Evolutionary conservation across 2,797 vertebrate species (phyloP).

Genomic region (Rhinogobio ventralis): DNA sequence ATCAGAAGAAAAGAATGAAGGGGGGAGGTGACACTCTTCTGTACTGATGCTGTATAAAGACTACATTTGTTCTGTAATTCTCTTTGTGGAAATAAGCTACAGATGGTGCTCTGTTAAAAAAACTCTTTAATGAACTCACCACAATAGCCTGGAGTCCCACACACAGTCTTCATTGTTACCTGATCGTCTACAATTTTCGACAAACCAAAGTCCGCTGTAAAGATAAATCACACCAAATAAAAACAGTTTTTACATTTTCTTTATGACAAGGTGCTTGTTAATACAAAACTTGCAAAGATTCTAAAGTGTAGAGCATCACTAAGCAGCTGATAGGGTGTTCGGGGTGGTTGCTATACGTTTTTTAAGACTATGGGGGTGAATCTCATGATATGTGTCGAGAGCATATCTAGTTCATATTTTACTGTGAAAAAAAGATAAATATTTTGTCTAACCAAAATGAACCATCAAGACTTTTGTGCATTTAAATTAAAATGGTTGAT

Average conservation of each 20-base stretch:
- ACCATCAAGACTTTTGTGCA: too few species aligned
- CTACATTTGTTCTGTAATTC: slow-evolving; percentile 4
- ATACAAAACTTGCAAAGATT: not conserved
- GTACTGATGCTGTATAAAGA: slow-evolving; percentile 6
- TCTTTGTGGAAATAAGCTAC: slow-evolving; percentile 24
- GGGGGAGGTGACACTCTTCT: not conserved
- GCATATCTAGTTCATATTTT: too few species aligned
- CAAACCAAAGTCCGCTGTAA: slow-evolving; percentile 88
- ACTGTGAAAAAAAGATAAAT: too few species aligned
- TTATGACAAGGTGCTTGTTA: not conserved
- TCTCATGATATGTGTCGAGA: too few species aligned
- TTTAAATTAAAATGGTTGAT: too few species aligned
- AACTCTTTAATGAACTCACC: slow-evolving; percentile 69
- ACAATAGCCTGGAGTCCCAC: slow-evolving; percentile 89
- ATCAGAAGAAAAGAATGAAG: slow-evolving; percentile 25
- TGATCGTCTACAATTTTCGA: slow-evolving; percentile 90
- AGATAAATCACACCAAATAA: slow-evolving; percentile 43
- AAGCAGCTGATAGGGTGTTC: not conserved
- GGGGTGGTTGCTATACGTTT: too few species aligned
- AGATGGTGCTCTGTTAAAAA: slow-evolving; percentile 32
- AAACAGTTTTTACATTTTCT: not conserved
- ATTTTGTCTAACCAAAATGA: too few species aligned
- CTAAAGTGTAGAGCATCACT: not conserved
- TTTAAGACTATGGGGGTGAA: too few species aligned
- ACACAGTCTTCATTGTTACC: slow-evolving; percentile 89